Evolutionary conservation across 2,888 invertebrate genomes (phyloP), one percentile per base, ranked within the genome.

Genomic region (Agrypnus murinus): DNA sequence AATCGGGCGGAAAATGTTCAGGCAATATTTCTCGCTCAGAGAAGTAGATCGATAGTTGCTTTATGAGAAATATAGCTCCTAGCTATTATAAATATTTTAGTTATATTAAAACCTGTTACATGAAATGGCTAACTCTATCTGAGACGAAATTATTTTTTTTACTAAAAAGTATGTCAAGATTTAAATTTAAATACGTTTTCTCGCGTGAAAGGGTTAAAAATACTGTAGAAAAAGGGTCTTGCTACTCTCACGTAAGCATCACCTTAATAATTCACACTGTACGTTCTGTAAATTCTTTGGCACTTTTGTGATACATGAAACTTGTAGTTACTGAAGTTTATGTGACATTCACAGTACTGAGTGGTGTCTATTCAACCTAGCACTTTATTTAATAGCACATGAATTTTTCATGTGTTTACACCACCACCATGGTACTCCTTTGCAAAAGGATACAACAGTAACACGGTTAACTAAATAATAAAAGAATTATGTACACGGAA

Each of bases 331-430:
- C 12, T 43, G n/a, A 46, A 60, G 43, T 45, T 60, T 60, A 60
- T 60, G 46, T 46, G 43, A 60, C 60, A 45, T 60, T 45, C 46
- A 45, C 2, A 12, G 60, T 60, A 34, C 32, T 10, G 55, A 31
- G 55, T 40, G 25, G n/a, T 36, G 12, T 15, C 65, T 43, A 48
- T 65, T 65, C 50, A 53, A 43, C 12, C 36, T 38, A 43, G 43
- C 55, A 65, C 53, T 65, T 65, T 65, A 65, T 65, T 65, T 65
- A 65, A 65, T 65, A 55, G 50, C 65, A 55, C 65, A 55, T 65
- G 65, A 65, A 65, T 65, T 10, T 65, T 65, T 65, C 65, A 65
- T 65, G 55, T 65, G 65, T 65, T 65, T 65, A 65, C n/a, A n/a
- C 65, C 43, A 65, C 65, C 40, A 40, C 9, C 31, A 53, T 38